Base-by-base conservation (phyloP, 2,797 vertebrate species). In the Malurus splendens region DNA sequence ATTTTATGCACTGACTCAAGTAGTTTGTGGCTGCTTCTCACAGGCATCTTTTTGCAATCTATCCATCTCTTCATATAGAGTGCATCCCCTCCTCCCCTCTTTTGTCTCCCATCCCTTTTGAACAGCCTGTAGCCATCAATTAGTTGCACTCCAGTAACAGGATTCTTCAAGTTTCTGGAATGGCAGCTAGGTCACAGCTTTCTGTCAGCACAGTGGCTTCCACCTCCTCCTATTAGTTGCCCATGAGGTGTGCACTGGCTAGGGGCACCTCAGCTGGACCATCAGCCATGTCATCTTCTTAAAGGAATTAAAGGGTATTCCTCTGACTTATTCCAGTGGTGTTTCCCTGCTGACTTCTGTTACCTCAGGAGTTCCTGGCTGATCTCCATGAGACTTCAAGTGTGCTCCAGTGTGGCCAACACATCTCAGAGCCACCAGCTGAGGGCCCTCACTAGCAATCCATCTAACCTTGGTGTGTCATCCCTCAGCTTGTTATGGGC, bases 181-280 rank as follows among this genome's bases (percentile, higher is more conserved):
- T 38, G 24, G 38, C 51, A 57, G 20, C 10, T 44, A 4, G 32
- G 17, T 64, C 44, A 17, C 2, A 20, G 28, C 24, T 51, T 44
- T 71, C 14, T 10, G 6, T 28, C 23, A 64, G 44, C 28, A 30
- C 0, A 0, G 23, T 70, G 57, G 7, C 44, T 57, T 51, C 44
- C 59, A 39, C 16, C n/a, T 45, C 19, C 16, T 33, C 11, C 44
- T 57, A 28, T 44, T 62, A 3, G 13, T 51, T 64, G 9, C 51
- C 32, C 28, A 12, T 2, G 2, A 9, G 51, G 38, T 50, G 44
- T 71, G 24, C 51, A 10, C 11, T 57, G 74, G 44, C 14, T 27
- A 10, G 44, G 45, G 28, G 59, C 32, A 64, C 4, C 28, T 86
- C 51, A 51, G 19, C 18, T 64, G 18, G 9, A 27, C 44, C 32